Conservation (phyloP, 2,888 invertebrate genomes). For the Camptogramma bilineatum region DNA sequence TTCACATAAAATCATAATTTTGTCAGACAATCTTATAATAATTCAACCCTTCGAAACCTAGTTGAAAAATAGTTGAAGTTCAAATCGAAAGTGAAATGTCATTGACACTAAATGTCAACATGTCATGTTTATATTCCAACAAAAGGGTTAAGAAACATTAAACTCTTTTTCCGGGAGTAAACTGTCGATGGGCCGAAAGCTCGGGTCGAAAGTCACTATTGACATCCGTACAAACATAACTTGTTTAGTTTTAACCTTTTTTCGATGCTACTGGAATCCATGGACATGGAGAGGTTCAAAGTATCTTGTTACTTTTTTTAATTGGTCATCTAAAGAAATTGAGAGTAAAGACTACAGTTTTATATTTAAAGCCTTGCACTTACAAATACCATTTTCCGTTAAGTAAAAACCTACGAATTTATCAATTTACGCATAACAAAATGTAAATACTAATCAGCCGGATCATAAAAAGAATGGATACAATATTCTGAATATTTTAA, state of each 20-base stretch:
- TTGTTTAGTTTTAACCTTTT: conserved; percentile 60
- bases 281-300: conserved; percentile 16
- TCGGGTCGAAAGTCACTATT: conserved; percentile 73
- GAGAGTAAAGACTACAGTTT: not conserved
- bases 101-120: conserved; percentile 42
- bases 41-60: not conserved
- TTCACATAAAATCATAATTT: too few relatives aligned
- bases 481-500: too few relatives aligned
- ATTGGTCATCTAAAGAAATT: too few relatives aligned
- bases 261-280: conserved; percentile 64
- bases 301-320: conserved; percentile 21
- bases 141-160: conserved; percentile 72
- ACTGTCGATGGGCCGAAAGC: conserved; percentile 46
- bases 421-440: too few relatives aligned
- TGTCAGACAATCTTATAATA: not conserved
- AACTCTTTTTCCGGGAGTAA: conserved; percentile 69
- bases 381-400: not conserved
- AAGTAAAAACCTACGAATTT: not conserved
- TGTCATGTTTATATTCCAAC: conserved; percentile 65
- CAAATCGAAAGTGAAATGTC: conserved; percentile 57
- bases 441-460: too few relatives aligned
- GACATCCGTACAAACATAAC: conserved; percentile 75
- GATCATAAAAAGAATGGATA: too few relatives aligned
- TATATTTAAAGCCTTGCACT: not conserved
- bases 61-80: too few relatives aligned